phyloP scores from a whole-genome alignment of 2,113 vertebrate genomes.

The Austrofundulus limnaeus region DNA sequence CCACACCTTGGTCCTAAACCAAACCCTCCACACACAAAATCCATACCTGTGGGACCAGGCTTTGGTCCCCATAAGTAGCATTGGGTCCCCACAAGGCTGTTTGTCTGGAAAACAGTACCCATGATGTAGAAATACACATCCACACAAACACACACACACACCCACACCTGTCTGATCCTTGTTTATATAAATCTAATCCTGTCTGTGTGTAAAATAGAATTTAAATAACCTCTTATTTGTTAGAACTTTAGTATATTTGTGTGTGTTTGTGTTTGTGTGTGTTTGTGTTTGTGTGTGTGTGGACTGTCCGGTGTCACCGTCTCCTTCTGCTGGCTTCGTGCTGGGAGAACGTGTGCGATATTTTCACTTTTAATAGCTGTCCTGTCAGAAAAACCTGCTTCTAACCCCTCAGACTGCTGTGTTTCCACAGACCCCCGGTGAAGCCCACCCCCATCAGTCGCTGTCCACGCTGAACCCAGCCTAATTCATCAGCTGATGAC shows the following conservation, averaged over 20 bases:
- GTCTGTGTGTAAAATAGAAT: constrained; percentile 45
- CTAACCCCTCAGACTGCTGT: constrained; percentile 48
- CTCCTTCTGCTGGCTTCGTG: constrained; percentile 58
- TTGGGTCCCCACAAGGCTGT: too few species aligned
- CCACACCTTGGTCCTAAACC: too few species aligned
- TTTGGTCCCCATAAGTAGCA: too few species aligned
- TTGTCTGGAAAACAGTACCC: too few species aligned
- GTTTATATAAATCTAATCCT: constrained; percentile 53
- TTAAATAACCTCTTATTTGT: constrained; percentile 47
- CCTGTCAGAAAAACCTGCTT: constrained; percentile 57
- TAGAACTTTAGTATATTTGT: too few species aligned
- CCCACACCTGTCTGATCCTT: constrained; percentile 52
- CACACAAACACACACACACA: constrained; percentile 20
- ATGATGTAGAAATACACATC: too few species aligned
- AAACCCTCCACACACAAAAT: too few species aligned
- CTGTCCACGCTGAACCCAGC: constrained; percentile 45
- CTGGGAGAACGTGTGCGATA: constrained; percentile 56
- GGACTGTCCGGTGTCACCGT: constrained; percentile 34
- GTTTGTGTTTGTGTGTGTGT: neutral
- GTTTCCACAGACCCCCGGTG: constrained; percentile 53
- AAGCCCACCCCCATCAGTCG: constrained; percentile 47
- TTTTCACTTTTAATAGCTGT: constrained; percentile 56
- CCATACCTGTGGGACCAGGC: too few species aligned
- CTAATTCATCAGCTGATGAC: constrained; percentile 70
- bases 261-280: constrained; percentile 3